Percentiles rank a stretch among this genome's conserved stretches.
phyloP scores from a whole-genome alignment of 1,140 invertebrate species.

The Alviniconcha marisindica region DNA sequence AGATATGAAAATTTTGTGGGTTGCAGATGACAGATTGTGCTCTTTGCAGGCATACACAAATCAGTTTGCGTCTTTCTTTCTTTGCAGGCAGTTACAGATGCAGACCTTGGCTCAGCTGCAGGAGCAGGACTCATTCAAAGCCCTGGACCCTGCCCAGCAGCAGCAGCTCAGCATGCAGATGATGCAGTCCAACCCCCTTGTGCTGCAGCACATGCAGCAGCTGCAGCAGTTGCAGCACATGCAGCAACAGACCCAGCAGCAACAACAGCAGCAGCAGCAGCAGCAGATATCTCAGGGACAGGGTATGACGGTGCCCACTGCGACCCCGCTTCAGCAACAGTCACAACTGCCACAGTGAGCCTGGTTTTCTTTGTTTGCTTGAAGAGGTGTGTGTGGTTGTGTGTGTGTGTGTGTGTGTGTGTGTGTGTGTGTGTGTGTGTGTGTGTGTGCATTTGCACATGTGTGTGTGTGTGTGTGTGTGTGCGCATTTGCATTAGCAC shows the following conservation, averaged over 20 bases:
- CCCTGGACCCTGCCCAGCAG: constrained; percentile 5
- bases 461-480: no score
- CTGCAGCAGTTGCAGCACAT: constrained; percentile 21
- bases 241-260: constrained; percentile 23
- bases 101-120: constrained; percentile 12
- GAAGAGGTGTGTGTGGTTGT: not conserved
- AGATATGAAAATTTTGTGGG: no score
- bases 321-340: not conserved
- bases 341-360: not conserved
- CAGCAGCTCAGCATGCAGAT: constrained; percentile 27
- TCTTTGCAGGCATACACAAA: no score
- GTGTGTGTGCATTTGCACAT: not conserved
- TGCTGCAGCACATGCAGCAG: constrained; percentile 20
- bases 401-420: not conserved
- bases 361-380: not conserved
- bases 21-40: no score
- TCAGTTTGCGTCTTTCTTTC: no score
- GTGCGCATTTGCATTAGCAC: not conserved
- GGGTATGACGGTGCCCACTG: not conserved
- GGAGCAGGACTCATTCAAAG: constrained; percentile 23
- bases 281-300: constrained; percentile 1
- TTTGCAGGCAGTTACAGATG: constrained; percentile 27
- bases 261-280: not conserved
- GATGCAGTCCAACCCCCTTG: constrained; percentile 19
- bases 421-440: not conserved